A percentile compares a stretch with the other conserved stretches of the same genome.
Conservation (phyloP, 35 echinoderm and acorn worm genomes). For the Lytechinus pictus region DNA sequence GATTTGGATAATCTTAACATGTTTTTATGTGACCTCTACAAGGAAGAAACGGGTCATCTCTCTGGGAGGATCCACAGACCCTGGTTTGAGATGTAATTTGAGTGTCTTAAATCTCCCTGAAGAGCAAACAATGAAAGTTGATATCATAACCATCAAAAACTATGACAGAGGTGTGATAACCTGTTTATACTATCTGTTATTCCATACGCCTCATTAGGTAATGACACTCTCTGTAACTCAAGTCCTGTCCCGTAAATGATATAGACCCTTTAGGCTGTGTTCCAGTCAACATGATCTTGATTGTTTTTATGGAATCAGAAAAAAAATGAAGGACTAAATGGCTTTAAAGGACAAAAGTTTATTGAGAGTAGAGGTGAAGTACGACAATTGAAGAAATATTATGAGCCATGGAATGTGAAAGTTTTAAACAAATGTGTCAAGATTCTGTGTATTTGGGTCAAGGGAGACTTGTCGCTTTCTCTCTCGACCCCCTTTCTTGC, state of each 20-base stretch:
- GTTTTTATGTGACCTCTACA: background rate
- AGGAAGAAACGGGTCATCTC: background rate
- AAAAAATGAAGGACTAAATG: background rate
- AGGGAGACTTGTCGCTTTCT: background rate
- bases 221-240: background rate
- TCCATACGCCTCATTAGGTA: background rate
- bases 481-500: background rate
- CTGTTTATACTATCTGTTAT: slow-evolving; percentile 13
- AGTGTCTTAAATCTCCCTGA: background rate
- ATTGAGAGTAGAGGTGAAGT: background rate
- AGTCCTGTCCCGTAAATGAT: background rate
- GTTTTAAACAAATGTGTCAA: background rate
- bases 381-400: too few species aligned
- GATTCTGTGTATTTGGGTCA: slow-evolving; percentile 3
- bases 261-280: background rate
- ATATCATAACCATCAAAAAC: slow-evolving; percentile 1
- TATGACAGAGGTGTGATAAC: background rate
- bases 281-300: background rate
- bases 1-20: background rate
- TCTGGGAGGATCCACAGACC: background rate
- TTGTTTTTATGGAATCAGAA: background rate
- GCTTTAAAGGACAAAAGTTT: background rate
- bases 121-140: slow-evolving; percentile 18
- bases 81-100: background rate
- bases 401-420: too few species aligned